These are phyloP conservation scores for Erethizon dorsatum DNA, from an alignment of 2,797 vertebrate species.

Conservation along the genomic window DNA sequence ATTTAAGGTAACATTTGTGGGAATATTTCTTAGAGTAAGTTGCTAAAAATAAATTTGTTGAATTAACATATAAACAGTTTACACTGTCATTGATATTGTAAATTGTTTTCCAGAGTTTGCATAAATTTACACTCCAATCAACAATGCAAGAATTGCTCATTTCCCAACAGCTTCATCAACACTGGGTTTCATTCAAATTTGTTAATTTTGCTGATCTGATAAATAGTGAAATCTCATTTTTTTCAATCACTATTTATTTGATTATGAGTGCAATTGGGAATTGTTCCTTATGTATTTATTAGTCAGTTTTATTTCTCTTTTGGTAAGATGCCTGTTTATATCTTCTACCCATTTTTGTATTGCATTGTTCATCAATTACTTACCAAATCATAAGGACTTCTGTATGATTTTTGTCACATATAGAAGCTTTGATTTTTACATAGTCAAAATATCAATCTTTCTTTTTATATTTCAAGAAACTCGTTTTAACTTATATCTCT, in stretches of 20 bases:
- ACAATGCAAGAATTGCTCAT: constrained; percentile 6
- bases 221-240: constrained; percentile 29
- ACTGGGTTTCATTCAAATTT: not conserved
- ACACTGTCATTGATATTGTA: not conserved
- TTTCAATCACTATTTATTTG: not conserved
- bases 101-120: not conserved
- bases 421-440: not conserved
- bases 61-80: not conserved
- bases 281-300: not conserved
- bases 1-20: not conserved
- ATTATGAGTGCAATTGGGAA: not conserved
- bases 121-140: not conserved
- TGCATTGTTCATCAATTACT: not conserved
- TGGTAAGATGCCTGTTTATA: not conserved
- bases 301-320: not conserved
- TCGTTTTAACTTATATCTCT: constrained; percentile 2
- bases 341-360: not conserved
- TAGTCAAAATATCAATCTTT: not conserved
- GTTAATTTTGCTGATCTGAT: not conserved
- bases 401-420: not conserved
- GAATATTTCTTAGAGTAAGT: not conserved
- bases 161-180: constrained; percentile 4
- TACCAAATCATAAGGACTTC: not conserved
- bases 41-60: constrained; percentile 44
- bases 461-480: constrained; percentile 30